These are phyloP conservation scores for Sebastes melanostomus DNA, from an alignment of 2,797 vertebrate genomes.

Conservation along the genomic window DNA sequence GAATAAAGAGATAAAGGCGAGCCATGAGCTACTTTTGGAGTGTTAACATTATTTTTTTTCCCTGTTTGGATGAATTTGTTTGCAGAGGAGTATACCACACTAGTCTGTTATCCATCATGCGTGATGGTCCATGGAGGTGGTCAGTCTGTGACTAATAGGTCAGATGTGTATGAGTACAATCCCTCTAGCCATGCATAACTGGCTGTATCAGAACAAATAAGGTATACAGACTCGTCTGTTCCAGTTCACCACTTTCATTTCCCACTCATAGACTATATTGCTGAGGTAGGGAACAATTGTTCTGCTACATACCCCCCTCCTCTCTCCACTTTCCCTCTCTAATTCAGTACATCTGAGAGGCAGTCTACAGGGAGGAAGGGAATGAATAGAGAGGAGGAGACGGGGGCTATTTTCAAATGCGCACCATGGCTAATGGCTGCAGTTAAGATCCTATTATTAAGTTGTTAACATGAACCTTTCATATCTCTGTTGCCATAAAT, in stretches of 20 bases:
- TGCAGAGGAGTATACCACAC: conserved; percentile 11
- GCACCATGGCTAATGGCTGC: conserved; percentile 11
- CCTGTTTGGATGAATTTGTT: conserved; percentile 41
- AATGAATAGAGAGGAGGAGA: conserved; percentile 13
- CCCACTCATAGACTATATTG: conserved; percentile 13
- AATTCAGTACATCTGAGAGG: conserved; percentile 24
- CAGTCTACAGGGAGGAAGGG: conserved; percentile 5
- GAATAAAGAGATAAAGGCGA: conserved; percentile 34
- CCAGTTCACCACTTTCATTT: conserved; percentile 45
- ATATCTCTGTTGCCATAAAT: background rate
- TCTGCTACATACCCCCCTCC: conserved; percentile 22
- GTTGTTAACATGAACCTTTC: background rate
- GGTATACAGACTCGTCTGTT: conserved; percentile 37
- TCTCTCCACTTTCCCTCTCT: background rate
- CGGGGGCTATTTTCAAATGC: conserved; percentile 15
- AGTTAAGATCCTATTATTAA: background rate
- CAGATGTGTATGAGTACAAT: conserved; percentile 55
- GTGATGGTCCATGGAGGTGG: conserved; percentile 57
- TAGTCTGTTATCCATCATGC: conserved; percentile 45
- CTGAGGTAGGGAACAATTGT: conserved; percentile 35
- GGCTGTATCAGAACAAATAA: conserved; percentile 63
- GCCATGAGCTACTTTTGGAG: conserved; percentile 42
- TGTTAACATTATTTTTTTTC: conserved; percentile 15
- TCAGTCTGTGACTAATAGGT: conserved; percentile 64
- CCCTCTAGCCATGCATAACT: conserved; percentile 47